Base-by-base conservation (phyloP, 2,797 vertebrate species). In the Sebastes minor region DNA sequence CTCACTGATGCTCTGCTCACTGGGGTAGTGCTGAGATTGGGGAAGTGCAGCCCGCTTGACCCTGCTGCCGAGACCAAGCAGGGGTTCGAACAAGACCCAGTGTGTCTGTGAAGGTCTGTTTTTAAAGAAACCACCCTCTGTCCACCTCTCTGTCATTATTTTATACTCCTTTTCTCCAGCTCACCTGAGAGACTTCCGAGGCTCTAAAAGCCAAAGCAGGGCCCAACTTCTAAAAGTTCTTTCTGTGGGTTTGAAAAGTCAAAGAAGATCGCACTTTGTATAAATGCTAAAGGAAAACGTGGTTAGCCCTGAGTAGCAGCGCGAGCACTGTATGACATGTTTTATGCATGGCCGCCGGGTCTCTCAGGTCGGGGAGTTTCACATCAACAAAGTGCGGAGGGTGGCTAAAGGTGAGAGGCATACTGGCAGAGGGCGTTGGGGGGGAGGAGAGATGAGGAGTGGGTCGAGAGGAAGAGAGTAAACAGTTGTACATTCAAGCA, bases 331-430 rank as follows among this genome's bases (percentile, higher is more conserved):
- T 82, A 86, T 84, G 88, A 70, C 91, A 94, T 94, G 91, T 94
- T 93, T 95, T 93, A 94, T 94, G 92, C 91, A 93, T 94, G 82
- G 86, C 79, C 28, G 22, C 78, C 13, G 77, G 84, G 90, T 89
- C 88, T 92, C 85, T 84, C 71, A 91, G 93, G 90, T 94, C 82
- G 67, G 65, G 30, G 86, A 89, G 89, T 91, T 91, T 91, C 89
- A 91, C 89, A 91, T 92, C 91, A 92, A 92, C 88, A 90, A 92
- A 89, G 88, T 87, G 81, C 4, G 9, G 84, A 87, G 78, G 79
- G 85, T 74, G 84, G 87, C 81, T 81, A 90, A 92, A 93, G 90
- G 91, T 91, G 88, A 92, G 82, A 75, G 70, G 75, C 71, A 71
- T 61, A 75, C 84, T 83, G 82, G 88, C 53, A 80, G 77, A 90